phyloP scores from a whole-genome alignment of 2,888 invertebrate species.

The Apotomis capreana region DNA sequence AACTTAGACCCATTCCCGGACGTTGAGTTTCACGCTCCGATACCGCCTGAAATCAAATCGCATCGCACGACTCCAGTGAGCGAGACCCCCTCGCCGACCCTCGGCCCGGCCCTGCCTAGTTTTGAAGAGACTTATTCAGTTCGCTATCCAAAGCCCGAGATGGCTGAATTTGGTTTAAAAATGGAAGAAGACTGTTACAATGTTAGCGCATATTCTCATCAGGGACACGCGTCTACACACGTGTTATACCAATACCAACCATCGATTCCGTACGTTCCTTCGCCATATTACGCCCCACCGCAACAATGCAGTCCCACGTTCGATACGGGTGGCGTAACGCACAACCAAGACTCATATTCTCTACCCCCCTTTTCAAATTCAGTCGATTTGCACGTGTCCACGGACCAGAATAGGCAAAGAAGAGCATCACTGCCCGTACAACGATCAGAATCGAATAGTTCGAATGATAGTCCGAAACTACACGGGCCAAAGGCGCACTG shows the following conservation, averaged over 20 bases:
- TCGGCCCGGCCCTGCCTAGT: constrained; percentile 89
- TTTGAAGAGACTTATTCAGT: constrained; percentile 95
- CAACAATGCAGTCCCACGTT: constrained; percentile 83
- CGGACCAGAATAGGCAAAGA: constrained; percentile 86
- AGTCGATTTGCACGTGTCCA: constrained; percentile 87
- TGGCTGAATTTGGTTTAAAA: constrained; percentile 87
- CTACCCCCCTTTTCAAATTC: constrained; percentile 88
- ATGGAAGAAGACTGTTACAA: constrained; percentile 95
- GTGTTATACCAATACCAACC: constrained; percentile 84
- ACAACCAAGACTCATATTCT: constrained; percentile 86
- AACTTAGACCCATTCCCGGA: constrained; percentile 90
- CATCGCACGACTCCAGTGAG: constrained; percentile 74
- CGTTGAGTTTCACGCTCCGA: constrained; percentile 82
- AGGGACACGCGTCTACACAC: constrained; percentile 83
- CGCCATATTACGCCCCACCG: constrained; percentile 84
- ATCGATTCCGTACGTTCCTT: constrained; percentile 80
- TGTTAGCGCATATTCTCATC: constrained; percentile 83
- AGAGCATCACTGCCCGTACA: constrained; percentile 91
- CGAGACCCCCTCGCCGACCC: constrained; percentile 74
- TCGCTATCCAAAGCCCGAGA: constrained; percentile 86
- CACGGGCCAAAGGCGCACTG: constrained; percentile 77
- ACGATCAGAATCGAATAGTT: constrained; percentile 91
- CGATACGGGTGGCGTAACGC: constrained; percentile 76
- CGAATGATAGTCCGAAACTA: constrained; percentile 89
- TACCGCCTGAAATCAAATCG: constrained; percentile 73